phyloP scores from a whole-genome alignment of 2,113 vertebrate species.

The Coptodon bakossiorum region DNA sequence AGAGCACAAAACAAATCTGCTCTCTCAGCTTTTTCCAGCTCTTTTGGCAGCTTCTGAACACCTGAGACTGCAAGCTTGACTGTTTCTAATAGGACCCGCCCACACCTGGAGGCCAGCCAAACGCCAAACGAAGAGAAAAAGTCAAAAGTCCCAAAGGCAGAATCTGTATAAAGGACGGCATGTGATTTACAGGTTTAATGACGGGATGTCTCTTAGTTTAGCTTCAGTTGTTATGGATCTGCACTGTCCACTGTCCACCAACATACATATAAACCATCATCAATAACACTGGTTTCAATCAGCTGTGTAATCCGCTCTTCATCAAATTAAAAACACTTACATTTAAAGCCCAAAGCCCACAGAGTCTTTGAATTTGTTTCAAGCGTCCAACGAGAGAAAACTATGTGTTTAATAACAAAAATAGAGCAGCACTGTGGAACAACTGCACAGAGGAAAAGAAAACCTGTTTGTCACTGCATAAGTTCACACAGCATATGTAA shows the following conservation, averaged over 20 bases:
- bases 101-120: neutral
- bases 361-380: neutral
- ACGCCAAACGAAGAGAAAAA: neutral
- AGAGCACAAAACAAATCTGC: neutral
- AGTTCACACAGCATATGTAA: neutral
- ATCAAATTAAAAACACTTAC: neutral
- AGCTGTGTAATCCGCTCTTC: neutral
- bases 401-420: neutral
- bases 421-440: neutral
- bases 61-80: neutral
- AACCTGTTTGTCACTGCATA: neutral
- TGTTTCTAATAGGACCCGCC: neutral
- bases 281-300: neutral
- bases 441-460: neutral
- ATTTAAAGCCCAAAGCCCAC: neutral
- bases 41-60: neutral
- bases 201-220: rapidly evolving
- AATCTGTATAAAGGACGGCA: neutral
- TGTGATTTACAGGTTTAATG: neutral
- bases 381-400: rapidly evolving
- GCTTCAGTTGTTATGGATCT: neutral
- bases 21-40: neutral
- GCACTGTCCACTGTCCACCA: neutral
- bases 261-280: neutral
- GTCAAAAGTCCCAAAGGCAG: neutral